phyloP scores from a whole-genome alignment of 2,797 vertebrate species.

The Vireo griseus region DNA sequence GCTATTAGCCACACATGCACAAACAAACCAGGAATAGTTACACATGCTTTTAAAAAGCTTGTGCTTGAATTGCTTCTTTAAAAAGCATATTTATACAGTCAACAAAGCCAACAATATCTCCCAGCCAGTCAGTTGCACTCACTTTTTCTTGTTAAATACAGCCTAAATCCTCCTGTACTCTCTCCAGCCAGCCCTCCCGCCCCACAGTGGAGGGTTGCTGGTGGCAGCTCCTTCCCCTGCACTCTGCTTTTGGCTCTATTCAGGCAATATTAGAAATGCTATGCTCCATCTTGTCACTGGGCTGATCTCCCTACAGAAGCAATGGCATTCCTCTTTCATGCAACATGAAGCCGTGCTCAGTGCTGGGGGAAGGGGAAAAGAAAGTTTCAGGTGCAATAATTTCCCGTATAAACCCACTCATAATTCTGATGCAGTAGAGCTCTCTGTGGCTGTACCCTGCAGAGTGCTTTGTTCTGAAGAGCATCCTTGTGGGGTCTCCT shows the following conservation, averaged over 20 bases:
- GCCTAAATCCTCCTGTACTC: not conserved
- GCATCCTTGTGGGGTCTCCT: not conserved
- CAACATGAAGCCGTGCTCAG: not conserved
- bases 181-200: not conserved
- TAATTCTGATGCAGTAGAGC: not conserved
- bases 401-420: not conserved
- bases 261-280: not conserved
- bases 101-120: not conserved
- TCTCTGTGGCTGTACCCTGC: not conserved
- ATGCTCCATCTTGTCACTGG: not conserved
- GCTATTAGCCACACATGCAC: not conserved
- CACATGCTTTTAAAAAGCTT: not conserved
- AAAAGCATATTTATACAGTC: not conserved
- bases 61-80: not conserved
- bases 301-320: not conserved
- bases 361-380: not conserved
- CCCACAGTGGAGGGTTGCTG: not conserved
- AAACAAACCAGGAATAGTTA: constrained; percentile 23
- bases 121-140: not conserved
- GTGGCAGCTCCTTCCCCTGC: not conserved
- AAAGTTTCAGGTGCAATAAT: not conserved
- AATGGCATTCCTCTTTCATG: not conserved
- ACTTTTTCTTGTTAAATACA: not conserved
- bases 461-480: not conserved
- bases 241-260: not conserved